Evolutionary conservation across 1,140 invertebrate species (phyloP).

Genomic region (Octopus sinensis): DNA sequence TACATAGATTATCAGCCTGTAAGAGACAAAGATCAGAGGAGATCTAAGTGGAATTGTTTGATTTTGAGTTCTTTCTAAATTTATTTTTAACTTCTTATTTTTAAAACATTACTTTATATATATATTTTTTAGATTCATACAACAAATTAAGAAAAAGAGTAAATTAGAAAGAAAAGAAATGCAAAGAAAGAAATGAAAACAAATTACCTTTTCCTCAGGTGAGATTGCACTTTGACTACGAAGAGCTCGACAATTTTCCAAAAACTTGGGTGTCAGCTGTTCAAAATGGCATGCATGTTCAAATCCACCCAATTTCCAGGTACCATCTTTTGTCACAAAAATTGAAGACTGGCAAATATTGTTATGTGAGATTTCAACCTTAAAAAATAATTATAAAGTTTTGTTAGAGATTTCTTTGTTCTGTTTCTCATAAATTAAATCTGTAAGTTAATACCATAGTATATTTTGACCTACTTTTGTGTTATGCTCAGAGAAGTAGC

Average conservation of each 20-base stretch:
- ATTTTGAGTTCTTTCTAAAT: too few relatives aligned
- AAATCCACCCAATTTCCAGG: conserved; percentile 78
- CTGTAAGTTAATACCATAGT: too few relatives aligned
- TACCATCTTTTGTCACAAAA: conserved; percentile 75
- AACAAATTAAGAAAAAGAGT: too few relatives aligned
- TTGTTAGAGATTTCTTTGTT: too few relatives aligned
- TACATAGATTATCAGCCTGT: conserved; percentile 36
- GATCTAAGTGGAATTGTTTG: background rate
- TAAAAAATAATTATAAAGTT: conserved; percentile 45
- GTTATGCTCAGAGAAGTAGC: too few relatives aligned
- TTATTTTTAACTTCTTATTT: too few relatives aligned
- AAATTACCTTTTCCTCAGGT: conserved; percentile 66
- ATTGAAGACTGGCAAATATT: conserved; percentile 77
- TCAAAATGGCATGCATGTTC: conserved; percentile 71
- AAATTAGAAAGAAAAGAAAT: background rate
- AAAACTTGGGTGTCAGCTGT: conserved; percentile 67
- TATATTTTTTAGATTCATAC: too few relatives aligned
- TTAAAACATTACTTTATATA: too few relatives aligned
- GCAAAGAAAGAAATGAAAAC: background rate
- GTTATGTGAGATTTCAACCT: conserved; percentile 72
- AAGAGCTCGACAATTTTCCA: conserved; percentile 68
- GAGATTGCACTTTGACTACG: conserved; percentile 71
- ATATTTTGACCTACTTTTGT: too few relatives aligned
- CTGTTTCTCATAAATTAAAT: too few relatives aligned
- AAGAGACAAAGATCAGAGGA: conserved; percentile 21